A percentile compares a stretch with the other conserved stretches of the same genome.
phyloP scores from a whole-genome alignment of 23 tunicate species.

The Phallusia fumigata region DNA sequence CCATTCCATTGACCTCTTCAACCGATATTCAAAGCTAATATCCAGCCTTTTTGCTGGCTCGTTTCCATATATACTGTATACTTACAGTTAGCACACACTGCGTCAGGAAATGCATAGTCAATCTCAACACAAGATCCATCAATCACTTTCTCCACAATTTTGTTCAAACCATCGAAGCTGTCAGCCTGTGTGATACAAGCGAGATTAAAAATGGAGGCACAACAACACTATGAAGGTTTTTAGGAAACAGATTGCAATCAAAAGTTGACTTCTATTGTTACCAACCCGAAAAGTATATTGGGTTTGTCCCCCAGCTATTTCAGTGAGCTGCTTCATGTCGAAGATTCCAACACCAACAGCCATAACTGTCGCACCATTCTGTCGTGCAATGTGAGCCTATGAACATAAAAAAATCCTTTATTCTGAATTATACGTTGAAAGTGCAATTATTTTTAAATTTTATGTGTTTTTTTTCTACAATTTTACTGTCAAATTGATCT shows the following conservation, averaged over 20 bases:
- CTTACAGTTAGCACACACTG: constrained; percentile 72
- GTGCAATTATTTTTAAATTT: no score
- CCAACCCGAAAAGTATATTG: constrained; percentile 50
- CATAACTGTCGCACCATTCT: constrained; percentile 47
- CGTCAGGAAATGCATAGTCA: constrained; percentile 33
- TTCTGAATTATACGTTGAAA: no score
- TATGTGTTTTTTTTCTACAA: no score
- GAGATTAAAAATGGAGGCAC: background rate
- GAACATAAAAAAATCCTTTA: background rate
- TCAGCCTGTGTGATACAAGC: constrained; percentile 32
- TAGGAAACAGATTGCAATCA: background rate
- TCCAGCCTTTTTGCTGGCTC: no score
- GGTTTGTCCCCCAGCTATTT: constrained; percentile 59
- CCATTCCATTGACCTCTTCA: no score
- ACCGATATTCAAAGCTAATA: no score
- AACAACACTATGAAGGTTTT: background rate
- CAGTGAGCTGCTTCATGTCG: constrained; percentile 44
- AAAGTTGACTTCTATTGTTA: background rate
- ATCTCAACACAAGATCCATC: constrained; percentile 77
- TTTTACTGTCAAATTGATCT: no score
- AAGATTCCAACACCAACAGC: constrained; percentile 66
- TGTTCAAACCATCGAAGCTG: constrained; percentile 42
- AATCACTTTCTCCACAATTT: constrained; percentile 48
- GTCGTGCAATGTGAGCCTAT: constrained; percentile 54
- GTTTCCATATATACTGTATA: background rate